Conservation (phyloP, 2,888 invertebrate genomes). For the Amorpha juglandis region DNA sequence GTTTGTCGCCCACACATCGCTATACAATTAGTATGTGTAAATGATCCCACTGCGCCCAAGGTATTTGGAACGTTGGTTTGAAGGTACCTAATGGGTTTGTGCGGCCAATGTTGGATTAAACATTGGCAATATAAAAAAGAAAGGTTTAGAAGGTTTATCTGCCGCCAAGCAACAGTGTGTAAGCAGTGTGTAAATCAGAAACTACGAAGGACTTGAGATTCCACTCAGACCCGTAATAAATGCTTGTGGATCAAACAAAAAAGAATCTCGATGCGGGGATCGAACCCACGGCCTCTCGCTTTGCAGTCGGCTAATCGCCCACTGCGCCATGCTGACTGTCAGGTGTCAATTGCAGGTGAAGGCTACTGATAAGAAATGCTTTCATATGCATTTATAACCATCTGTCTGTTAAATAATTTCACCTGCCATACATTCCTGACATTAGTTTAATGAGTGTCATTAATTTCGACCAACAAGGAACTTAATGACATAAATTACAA, state of each 20-base stretch:
- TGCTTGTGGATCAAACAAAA: too few species aligned
- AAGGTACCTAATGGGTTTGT: background rate
- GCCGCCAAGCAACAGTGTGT: too few species aligned
- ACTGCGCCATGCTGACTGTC: too few species aligned
- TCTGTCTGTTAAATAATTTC: background rate
- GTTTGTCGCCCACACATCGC: conserved; percentile 32
- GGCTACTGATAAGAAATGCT: background rate
- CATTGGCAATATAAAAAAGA: background rate
- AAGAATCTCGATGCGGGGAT: too few species aligned
- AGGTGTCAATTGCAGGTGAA: background rate
- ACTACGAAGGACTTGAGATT: too few species aligned
- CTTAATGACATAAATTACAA: too few species aligned
- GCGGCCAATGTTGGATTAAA: background rate
- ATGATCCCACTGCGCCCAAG: conserved; percentile 45
- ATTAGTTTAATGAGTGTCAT: conserved; percentile 8
- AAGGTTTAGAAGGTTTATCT: too few species aligned
- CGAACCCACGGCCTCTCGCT: too few species aligned
- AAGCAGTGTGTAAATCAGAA: too few species aligned
- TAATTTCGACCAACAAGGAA: too few species aligned
- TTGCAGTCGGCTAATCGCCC: too few species aligned
- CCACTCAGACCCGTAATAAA: too few species aligned
- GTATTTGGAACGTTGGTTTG: conserved; percentile 32
- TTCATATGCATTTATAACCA: background rate
- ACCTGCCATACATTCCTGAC: background rate
- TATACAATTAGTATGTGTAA: conserved; percentile 56